phyloP scores from a whole-genome alignment of 2,113 vertebrate species.

The Caracal caracal region DNA sequence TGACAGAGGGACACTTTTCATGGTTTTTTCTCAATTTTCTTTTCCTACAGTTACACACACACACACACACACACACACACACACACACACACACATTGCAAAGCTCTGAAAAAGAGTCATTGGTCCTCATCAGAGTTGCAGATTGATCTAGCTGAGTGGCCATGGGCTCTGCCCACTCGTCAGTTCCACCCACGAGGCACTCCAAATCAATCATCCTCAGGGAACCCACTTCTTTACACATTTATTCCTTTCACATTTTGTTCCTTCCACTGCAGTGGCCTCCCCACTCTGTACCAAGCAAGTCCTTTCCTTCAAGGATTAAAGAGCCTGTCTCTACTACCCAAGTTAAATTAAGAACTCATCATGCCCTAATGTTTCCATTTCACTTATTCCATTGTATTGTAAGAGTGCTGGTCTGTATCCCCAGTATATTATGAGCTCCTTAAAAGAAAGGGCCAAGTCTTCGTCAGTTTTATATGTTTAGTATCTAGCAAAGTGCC shows the following conservation, averaged over 20 bases:
- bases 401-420: background rate
- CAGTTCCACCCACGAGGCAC: background rate
- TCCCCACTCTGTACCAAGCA: background rate
- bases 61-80: background rate
- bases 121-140: background rate
- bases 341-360: background rate
- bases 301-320: background rate
- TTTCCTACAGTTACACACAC: background rate
- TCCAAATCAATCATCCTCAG: background rate
- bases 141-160: background rate
- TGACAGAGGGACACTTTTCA: slow-evolving; percentile 50
- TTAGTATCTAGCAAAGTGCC: background rate
- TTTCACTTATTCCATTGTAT: background rate
- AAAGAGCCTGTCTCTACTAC: background rate
- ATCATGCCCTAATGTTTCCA: background rate
- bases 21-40: slow-evolving; percentile 59
- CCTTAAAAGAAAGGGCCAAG: background rate
- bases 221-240: background rate
- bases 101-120: background rate
- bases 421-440: background rate
- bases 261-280: background rate
- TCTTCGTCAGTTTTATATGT: background rate
- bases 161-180: background rate
- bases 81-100: background rate
- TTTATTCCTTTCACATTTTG: background rate